Evolutionary conservation across 1,140 invertebrate genomes (phyloP), one percentile per base, ranked within the genome.

Genomic region (Drosophila willistoni): DNA sequence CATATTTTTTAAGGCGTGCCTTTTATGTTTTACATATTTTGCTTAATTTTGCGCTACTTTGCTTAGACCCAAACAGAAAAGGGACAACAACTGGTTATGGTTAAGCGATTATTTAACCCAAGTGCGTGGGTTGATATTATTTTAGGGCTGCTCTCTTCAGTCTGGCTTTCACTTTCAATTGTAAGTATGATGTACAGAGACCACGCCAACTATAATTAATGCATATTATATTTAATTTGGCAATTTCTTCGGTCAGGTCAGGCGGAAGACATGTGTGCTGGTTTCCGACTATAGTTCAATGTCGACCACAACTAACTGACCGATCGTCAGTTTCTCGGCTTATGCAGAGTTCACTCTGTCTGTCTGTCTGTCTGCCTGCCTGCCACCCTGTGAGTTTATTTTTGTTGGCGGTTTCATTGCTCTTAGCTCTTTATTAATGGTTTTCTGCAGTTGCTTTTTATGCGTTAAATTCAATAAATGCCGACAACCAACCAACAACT

Each of bases 391-490:
- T 44, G 17, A 51, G 44, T 51, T 22, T 51, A 5, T 69, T 73
- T 63, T 64, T 64, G 33, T 22, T 51, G 44, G 14, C 1, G 56
- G 60, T 62, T 66, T 71, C 39, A 62, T 68, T 64, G 68, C 60
- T 82, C 57, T 78, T 22, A 60, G 65, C 42, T 66, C 33, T 71
- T 81, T 77, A 79, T 87, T 86, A 79, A 87, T 86, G 79, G 64
- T 82, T 85, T 87, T 82, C 71, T 77, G 79, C 83, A 79, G 83
- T 74, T 77, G 79, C 59, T 68, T 47, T 39, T 76, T 68, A 72
- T 76, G 79, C 83, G 76, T 79, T 79, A 69, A 87, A 83, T 83
- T 87, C 84, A 87, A 86, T 89, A 87, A 71, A 57, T 63, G 73
- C 60, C 34, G 14, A 77, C 60, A 68, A 65, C 62, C 62, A 71